Evolutionary conservation across 2,888 invertebrate species (phyloP), one percentile per base, ranked within the genome.

Genomic region (Patella ulyssiponensis): DNA sequence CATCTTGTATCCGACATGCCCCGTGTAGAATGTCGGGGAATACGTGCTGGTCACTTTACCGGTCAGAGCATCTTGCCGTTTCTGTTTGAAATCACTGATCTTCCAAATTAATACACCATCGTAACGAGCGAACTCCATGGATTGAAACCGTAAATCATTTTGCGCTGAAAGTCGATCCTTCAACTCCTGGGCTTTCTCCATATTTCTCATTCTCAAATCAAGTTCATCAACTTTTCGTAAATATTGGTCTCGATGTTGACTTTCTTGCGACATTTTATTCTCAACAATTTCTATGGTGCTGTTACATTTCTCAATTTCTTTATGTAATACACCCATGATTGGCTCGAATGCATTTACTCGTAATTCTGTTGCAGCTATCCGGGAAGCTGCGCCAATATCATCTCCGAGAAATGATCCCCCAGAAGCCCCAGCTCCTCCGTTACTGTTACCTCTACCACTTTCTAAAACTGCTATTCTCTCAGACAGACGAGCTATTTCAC

Each of bases 51-150:
- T 88, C n/a, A 84, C 82, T 69, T 82, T 81, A 4, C 89, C 89
- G 54, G 78, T 82, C 1, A 85, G 75, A 0, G 91, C 91, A 33
- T 91, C 90, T 9, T 86, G 82, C 27, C 87, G 86, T 56, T 86
- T 86, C 76, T 88, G 81, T 11, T 79, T 82, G 77, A 89, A 89
- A 64, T 90, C 88, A 0, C 84, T 79, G 11, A 92, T 87, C 79
- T 87, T 90, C 91, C 91, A 92, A 15, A 91, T 76, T 15, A 91
- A 84, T 0, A 84, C 84, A 15, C 92, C 92, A 80, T 91, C 88
- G 78, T 87, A 90, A 70, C 86, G 87, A 0, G 87, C 85, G 51
- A 82, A 81, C 80, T 90, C 89, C 56, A 86, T 77, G 17, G 85
- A 83, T 77, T 84, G 82, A n/a, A 87, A 79, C 52, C 86, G 78